Conservation (phyloP, 2,888 invertebrate genomes). For the Congeria kusceri region DNA sequence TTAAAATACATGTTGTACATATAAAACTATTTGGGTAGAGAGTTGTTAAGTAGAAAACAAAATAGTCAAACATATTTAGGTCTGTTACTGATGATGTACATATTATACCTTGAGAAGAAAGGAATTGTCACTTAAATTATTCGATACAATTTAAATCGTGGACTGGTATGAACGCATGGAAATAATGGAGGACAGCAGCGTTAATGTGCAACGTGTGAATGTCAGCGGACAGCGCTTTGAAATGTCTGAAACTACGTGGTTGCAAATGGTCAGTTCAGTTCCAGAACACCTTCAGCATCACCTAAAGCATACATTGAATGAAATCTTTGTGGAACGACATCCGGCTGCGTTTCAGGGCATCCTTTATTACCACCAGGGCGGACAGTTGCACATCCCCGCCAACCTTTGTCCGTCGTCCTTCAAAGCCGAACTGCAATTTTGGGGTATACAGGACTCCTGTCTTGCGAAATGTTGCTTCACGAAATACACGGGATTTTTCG, state of each 20-base stretch:
- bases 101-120: no score
- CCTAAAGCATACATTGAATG: slow-evolving; percentile 8
- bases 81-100: no score
- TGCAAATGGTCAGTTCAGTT: slow-evolving; percentile 13
- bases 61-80: no score
- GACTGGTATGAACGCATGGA: no score
- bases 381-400: slow-evolving; percentile 47
- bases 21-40: no score
- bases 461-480: slow-evolving; percentile 65
- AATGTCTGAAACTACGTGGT: slow-evolving; percentile 32
- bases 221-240: slow-evolving; percentile 48
- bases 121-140: no score
- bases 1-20: no score
- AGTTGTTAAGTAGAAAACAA: no score
- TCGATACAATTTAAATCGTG: no score
- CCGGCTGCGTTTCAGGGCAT: slow-evolving; percentile 41
- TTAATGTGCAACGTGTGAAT: slow-evolving; percentile 17
- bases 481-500: slow-evolving; percentile 56
- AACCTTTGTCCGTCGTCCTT: slow-evolving; percentile 51
- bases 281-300: neutral
- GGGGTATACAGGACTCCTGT: slow-evolving; percentile 51
- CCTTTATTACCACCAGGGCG: slow-evolving; percentile 42
- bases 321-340: slow-evolving; percentile 38
- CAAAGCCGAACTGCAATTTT: slow-evolving; percentile 61
- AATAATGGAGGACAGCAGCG: neutral